Base-by-base conservation (phyloP, 2,888 invertebrate species). In the Diaphora mendica region DNA sequence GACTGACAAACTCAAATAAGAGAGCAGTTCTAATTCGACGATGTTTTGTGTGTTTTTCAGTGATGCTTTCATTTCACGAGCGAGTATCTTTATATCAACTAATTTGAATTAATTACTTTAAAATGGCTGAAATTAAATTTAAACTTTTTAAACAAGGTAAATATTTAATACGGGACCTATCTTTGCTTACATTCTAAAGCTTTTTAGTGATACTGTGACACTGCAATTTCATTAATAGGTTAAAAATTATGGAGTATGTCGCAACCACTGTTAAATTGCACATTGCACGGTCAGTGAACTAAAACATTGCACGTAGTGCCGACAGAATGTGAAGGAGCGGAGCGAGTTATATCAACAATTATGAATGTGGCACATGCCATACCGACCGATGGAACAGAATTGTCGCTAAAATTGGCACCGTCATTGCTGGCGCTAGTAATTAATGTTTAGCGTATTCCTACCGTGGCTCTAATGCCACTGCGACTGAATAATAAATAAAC, bases 221-320 rank as follows among this genome's bases (percentile, higher is more conserved):
- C 75, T 71, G 72, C 69, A 78, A 78, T 78, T 77, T 69, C 66
- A 66, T 70, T 79, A 77, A 82, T 84, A 82, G 77, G 82, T 79
- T 76, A 71, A 79, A n/a, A 87, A 86, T 84, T 79, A 85, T 85
- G 79, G 80, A 78, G 82, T 82, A 70, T 79, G 78, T 82, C 82
- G 84, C 86, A 83, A 81, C 77, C 77, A 76, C 79, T 87, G 81
- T 86, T 82, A 90, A 92, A 93, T 92, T 91, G 88, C 87, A 91
- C 81, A 90, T 79, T 87, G 88, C 90, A 89, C 87, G 91, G 90
- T 87, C 90, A 91, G 84, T 91, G 91, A 90, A 90, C 92, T 89
- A 90, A 91, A 91, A 90, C 90, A 91, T 91, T 87, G 86, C 86
- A 85, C 71, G 64, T 66, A 77, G 72, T 78, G 55, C 70, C 67